Evolutionary conservation across 23 tunicate genomes (phyloP).

Genomic region (Corella eumyota): DNA sequence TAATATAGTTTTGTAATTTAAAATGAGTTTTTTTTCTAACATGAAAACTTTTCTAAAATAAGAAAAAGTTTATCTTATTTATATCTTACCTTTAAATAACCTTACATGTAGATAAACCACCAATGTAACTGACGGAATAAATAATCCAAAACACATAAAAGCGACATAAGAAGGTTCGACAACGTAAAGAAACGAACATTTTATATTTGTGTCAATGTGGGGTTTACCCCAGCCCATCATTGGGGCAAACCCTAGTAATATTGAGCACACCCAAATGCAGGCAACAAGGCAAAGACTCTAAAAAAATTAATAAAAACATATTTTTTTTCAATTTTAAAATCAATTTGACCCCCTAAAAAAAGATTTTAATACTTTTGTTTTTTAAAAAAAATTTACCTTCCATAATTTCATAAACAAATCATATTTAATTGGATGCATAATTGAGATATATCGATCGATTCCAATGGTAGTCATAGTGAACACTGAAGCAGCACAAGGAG

Average conservation of each 20-base stretch:
- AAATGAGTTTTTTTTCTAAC: too few relatives aligned
- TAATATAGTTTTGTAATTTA: too few relatives aligned
- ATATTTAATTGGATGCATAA: constrained; percentile 44
- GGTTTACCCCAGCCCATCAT: constrained; percentile 38
- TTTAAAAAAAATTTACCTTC: too few relatives aligned
- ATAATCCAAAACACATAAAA: constrained; percentile 38
- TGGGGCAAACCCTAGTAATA: constrained; percentile 59
- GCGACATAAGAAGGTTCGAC: constrained; percentile 45
- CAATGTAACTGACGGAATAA: constrained; percentile 28
- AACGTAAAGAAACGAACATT: constrained; percentile 39
- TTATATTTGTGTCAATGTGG: background rate
- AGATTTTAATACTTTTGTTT: too few relatives aligned
- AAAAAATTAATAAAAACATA: too few relatives aligned
- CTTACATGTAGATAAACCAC: constrained; percentile 39
- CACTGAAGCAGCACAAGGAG: constrained; percentile 34
- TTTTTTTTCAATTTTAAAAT: too few relatives aligned
- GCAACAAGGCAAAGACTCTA: background rate
- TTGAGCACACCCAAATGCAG: constrained; percentile 32
- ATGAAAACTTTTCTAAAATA: too few relatives aligned
- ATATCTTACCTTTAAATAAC: constrained; percentile 65
- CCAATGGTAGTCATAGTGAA: constrained; percentile 60
- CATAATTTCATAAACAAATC: too few relatives aligned
- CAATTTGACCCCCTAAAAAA: too few relatives aligned
- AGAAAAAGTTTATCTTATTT: too few relatives aligned
- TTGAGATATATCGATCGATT: constrained; percentile 47